These are phyloP conservation scores for Drosophila chauvacae DNA, from an alignment of 1,140 invertebrate genomes.

Conservation along the genomic window DNA sequence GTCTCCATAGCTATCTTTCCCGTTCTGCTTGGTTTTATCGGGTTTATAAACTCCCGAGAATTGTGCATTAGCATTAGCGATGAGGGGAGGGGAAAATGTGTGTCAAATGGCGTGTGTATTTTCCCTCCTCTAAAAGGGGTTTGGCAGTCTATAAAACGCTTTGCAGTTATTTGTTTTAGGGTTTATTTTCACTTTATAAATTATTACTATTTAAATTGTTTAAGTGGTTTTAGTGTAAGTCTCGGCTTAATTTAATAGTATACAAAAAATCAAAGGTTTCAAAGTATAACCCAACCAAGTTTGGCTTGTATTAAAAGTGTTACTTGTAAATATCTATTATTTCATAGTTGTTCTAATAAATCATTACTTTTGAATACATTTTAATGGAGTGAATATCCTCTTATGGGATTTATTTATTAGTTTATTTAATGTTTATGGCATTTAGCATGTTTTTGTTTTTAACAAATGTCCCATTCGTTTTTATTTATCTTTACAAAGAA, in stretches of 20 bases:
- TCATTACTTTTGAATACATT: background rate
- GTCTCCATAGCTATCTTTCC: constrained; percentile 21
- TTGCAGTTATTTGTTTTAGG: constrained; percentile 16
- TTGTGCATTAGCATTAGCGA: constrained; percentile 50
- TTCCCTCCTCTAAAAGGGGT: background rate
- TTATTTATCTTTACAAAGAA: background rate
- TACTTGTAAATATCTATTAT: background rate
- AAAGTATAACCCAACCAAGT: background rate
- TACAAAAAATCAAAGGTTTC: too few relatives aligned
- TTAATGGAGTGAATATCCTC: constrained; percentile 5
- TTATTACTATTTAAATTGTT: constrained; percentile 6
- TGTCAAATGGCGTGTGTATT: constrained; percentile 36
- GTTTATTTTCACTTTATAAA: constrained; percentile 5
- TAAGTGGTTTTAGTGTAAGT: background rate
- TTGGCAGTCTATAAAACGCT: constrained; percentile 23
- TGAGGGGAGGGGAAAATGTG: background rate
- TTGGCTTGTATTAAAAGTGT: background rate
- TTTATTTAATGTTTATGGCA: background rate
- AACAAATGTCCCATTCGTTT: background rate
- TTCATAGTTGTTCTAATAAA: background rate
- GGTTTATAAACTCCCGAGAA: constrained; percentile 48
- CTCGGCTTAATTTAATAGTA: background rate
- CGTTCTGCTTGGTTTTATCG: constrained; percentile 33
- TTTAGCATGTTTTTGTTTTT: too few relatives aligned
- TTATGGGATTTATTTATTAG: constrained; percentile 3